Evolutionary conservation across 2,113 vertebrate genomes (phyloP).

Genomic region (Chamaea fasciata): DNA sequence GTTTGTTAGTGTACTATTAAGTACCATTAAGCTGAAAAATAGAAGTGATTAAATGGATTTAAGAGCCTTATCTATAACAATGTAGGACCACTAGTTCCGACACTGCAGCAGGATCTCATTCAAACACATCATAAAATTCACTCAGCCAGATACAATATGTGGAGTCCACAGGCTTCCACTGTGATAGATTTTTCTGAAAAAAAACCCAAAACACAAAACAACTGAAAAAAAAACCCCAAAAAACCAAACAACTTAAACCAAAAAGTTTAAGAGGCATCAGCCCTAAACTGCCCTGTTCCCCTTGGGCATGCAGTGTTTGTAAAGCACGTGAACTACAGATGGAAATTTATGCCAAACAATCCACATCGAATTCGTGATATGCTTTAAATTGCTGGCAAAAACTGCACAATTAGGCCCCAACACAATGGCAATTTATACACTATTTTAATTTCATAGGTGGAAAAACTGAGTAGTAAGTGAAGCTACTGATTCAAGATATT

Average conservation of each 20-base stretch:
- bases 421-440: neutral
- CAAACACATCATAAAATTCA: neutral
- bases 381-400: neutral
- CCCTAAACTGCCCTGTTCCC: neutral
- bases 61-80: neutral
- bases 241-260: neutral
- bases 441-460: neutral
- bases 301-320: neutral
- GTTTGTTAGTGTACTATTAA: neutral
- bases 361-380: rapidly evolving
- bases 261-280: neutral
- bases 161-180: neutral
- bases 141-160: neutral
- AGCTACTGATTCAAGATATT: neutral
- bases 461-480: neutral
- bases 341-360: neutral
- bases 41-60: neutral
- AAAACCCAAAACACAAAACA: neutral
- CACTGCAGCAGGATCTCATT: neutral
- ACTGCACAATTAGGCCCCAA: neutral
- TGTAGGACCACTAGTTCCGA: neutral
- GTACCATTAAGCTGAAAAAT: neutral
- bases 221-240: neutral
- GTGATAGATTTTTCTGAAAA: neutral
- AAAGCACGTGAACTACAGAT: neutral